Evolutionary conservation across 2,113 vertebrate genomes (phyloP), one percentile per base, ranked within the genome.

Genomic region (Larimichthys polyactis): DNA sequence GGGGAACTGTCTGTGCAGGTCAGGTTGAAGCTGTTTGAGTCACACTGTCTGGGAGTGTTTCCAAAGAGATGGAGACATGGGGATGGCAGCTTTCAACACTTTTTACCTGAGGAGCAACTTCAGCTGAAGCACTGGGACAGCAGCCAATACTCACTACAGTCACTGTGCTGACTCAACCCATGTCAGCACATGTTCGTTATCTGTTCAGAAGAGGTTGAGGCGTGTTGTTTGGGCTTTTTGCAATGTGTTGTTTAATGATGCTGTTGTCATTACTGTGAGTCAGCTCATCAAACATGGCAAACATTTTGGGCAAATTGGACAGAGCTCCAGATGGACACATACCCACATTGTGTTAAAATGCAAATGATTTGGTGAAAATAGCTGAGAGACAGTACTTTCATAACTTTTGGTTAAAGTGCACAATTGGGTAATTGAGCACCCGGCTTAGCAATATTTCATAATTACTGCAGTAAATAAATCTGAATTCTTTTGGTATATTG

Each of bases 151-250:
- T 75, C 59, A 51, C 71, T 72, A 55, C 60, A 84, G 67, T 62
- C 12, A 68, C 51, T 60, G 68, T 24, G 81, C 86, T 83, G 62
- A 90, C 73, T 92, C 85, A 87, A 80, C 86, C 20, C 78, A 20
- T 51, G 48, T 24, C n/a, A 74, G 75, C 62, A 76, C 86, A 79
- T 69, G 86, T 62, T 66, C n/a, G n/a, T 43, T 54, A 68, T 71
- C 81, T 51, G 68, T 65, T 57, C 22, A 52, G 44, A 58, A n/a
- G 43, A 32, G 49, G 43, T 5, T 58, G 58, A 14, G 69, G 27
- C 44, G 32, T 46, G 32, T 16, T 57, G 52, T 59, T 20, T 19
- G 14, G 54, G 57, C 62, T 72, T 60, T 40, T 59, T 40, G 64
- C 64, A 71, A 27, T 24, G 54, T 79, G 32, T 62, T 79, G 64